Conservation (phyloP, 2,113 vertebrate species). For the Forbesichthys papilliferus region DNA sequence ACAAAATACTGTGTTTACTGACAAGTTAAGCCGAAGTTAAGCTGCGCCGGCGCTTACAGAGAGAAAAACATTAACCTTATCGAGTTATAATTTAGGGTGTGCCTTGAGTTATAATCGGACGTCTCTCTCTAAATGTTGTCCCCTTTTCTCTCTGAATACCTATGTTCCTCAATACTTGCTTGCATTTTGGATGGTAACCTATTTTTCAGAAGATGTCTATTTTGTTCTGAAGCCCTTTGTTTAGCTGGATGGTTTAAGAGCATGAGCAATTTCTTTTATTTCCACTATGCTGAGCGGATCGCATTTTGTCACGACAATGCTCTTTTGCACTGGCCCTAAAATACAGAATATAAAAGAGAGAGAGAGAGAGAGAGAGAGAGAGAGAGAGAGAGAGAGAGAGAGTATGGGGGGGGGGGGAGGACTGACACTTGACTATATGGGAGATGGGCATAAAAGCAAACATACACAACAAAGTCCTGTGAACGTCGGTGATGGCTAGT, state of each 20-base stretch:
- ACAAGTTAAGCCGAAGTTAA: constrained; percentile 52
- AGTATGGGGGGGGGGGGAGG: background rate
- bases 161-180: constrained; percentile 11
- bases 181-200: background rate
- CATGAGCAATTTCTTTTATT: constrained; percentile 20
- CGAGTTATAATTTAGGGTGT: constrained; percentile 45
- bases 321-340: constrained; percentile 2
- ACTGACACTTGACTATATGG: background rate
- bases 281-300: constrained; percentile 19
- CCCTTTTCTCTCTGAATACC: background rate
- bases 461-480: background rate
- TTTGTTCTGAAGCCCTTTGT: constrained; percentile 21
- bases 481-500: background rate
- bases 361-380: too few species aligned
- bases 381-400: too few species aligned
- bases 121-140: constrained; percentile 4
- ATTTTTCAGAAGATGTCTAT: background rate
- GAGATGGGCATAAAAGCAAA: constrained; percentile 20
- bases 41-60: constrained; percentile 41
- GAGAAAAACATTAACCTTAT: constrained; percentile 46
- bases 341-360: background rate
- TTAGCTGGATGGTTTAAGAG: constrained; percentile 6
- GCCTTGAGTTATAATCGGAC: constrained; percentile 23
- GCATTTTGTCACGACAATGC: background rate
- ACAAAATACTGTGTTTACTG: constrained; percentile 55